A percentile compares a stretch with the other conserved stretches of the same genome.
Evolutionary conservation across 2,113 vertebrate species (phyloP).

Genomic region (Riparia riparia): DNA sequence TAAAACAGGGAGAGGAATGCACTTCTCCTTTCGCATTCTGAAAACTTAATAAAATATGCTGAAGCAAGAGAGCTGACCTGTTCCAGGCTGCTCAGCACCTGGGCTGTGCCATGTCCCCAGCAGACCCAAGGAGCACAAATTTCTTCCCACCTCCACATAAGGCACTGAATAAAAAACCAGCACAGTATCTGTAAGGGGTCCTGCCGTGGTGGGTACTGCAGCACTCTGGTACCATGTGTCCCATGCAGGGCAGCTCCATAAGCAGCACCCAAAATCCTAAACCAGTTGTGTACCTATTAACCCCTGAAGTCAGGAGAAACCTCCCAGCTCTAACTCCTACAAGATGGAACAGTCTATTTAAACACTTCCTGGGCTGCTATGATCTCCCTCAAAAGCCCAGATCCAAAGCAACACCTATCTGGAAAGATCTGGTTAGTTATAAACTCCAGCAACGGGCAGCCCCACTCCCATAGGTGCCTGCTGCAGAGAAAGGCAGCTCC

Average conservation of each 20-base stretch:
- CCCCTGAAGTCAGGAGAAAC: neutral
- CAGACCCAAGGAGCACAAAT: neutral
- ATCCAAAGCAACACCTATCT: neutral
- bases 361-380: neutral
- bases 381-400: neutral
- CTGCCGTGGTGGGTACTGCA: neutral
- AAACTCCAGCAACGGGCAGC: neutral
- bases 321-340: neutral
- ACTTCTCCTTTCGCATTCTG: neutral
- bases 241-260: neutral
- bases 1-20: neutral
- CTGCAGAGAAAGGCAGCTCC: neutral
- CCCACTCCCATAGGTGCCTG: neutral
- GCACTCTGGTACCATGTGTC: neutral
- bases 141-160: accelerated
- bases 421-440: neutral
- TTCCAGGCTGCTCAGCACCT: neutral
- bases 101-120: neutral
- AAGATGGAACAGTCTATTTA: neutral
- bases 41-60: neutral
- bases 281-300: neutral
- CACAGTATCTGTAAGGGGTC: neutral
- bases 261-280: neutral
- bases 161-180: neutral
- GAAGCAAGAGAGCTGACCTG: neutral